Evolutionary conservation across 2,797 vertebrate genomes (phyloP), one percentile per base, ranked within the genome.

Genomic region (Hemitrygon akajei): DNA sequence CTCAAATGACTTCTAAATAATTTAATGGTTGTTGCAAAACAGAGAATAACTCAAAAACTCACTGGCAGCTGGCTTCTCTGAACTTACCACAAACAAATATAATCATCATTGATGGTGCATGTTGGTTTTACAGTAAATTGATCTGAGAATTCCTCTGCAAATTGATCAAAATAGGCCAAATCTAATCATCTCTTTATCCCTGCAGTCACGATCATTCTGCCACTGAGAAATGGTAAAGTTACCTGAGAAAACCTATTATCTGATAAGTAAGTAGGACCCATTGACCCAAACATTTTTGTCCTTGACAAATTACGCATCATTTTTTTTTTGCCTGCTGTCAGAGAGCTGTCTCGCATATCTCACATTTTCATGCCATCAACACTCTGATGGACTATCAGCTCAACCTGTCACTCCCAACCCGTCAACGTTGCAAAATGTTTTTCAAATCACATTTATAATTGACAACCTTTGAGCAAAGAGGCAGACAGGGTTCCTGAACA

Each of bases 391-490:
- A 97, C 96, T 96, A 96, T 95, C 96, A 94, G 93, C 95, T 95
- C 95, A 93, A 94, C 71, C 95, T 96, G 96, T 95, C 96, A 97
- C 95, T 95, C 96, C 96, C 97, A 97, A 97, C 97, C 97, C 97
- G 93, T 97, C 97, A 97, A 97, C 96, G 97, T 97, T 97, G 97
- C 96, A 97, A 97, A 96, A 95, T 95, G 95, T 96, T 97, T 93
- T 96, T 97, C 96, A 97, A 96, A 96, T 96, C 96, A 97, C 97
- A 97, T 96, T 97, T 97, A 97, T 97, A 95, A 97, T 95, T 97
- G 97, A 97, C 97, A 97, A 97, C 95, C 96, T 97, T 97, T 97
- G 97, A 97, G 96, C 95, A 96, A 96, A 96, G 96, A 97, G 97
- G 96, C 96, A 97, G 97, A 96, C 96, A 96, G 96, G 71, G 96